Evolutionary conservation across 2,888 invertebrate genomes (phyloP).

Genomic region (Lepidochitona cinerea): DNA sequence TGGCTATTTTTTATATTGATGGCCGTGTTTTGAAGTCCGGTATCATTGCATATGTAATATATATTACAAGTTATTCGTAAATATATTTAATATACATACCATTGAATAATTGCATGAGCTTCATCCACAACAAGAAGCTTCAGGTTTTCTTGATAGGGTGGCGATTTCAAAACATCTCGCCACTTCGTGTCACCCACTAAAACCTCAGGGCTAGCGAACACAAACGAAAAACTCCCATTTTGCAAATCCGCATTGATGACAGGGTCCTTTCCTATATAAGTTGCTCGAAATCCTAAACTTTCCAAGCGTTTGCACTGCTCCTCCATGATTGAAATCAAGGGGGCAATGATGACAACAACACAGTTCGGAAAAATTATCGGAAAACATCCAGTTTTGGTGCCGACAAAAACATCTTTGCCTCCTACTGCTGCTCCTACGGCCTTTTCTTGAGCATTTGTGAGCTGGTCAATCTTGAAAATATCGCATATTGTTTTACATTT

Average conservation of each 20-base stretch:
- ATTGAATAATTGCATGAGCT: conserved; percentile 23
- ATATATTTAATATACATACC: conserved; percentile 15
- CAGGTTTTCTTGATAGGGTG: conserved; percentile 8
- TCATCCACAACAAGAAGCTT: conserved; percentile 22
- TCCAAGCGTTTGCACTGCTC: conserved; percentile 15
- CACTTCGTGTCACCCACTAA: conserved; percentile 18
- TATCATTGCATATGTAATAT: no score
- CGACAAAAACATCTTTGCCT: conserved; percentile 8
- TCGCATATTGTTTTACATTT: conserved; percentile 5
- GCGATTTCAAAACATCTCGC: conserved; percentile 15
- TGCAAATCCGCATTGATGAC: conserved; percentile 3
- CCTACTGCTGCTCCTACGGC: conserved; percentile 2
- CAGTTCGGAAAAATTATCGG: neutral
- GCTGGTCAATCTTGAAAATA: neutral
- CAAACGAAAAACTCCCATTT: conserved; percentile 13
- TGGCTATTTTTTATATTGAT: no score
- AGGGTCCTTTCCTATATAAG: conserved; percentile 21
- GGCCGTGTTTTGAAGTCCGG: no score
- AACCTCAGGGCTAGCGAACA: conserved; percentile 22
- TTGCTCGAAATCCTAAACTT: conserved; percentile 19
- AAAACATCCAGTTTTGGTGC: conserved; percentile 14
- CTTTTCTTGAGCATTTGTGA: conserved; percentile 5
- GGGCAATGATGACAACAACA: conserved; percentile 17
- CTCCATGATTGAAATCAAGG: conserved; percentile 18
- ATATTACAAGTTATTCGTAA: no score